These are phyloP conservation scores for Chromobotia macracanthus DNA, from an alignment of 2,797 vertebrate genomes.

Conservation along the genomic window DNA sequence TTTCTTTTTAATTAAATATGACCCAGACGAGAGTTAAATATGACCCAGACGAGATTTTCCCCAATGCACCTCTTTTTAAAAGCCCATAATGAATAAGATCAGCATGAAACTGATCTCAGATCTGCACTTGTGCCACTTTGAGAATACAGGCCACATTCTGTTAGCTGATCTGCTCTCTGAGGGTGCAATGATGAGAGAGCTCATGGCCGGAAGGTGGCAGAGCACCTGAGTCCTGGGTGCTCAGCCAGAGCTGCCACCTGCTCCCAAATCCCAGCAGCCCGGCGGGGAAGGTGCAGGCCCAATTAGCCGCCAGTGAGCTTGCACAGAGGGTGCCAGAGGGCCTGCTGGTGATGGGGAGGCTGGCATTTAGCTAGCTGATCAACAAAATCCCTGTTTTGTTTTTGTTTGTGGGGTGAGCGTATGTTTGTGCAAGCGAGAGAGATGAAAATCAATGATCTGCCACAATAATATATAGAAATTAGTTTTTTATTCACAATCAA, in stretches of 20 bases:
- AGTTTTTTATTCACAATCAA: slow-evolving; percentile 29
- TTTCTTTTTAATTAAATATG: too few species aligned
- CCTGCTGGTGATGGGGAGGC: slow-evolving; percentile 33
- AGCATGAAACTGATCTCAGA: slow-evolving; percentile 1
- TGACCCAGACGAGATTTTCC: too few species aligned
- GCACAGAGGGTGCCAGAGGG: slow-evolving; percentile 18
- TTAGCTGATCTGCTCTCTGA: slow-evolving; percentile 33
- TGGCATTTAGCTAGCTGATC: slow-evolving; percentile 46
- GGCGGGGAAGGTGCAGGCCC: slow-evolving; percentile 35
- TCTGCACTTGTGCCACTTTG: not conserved
- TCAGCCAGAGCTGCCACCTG: slow-evolving; percentile 40
- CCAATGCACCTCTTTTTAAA: not conserved
- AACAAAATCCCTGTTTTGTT: slow-evolving; percentile 33
- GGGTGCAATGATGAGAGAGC: slow-evolving; percentile 11
- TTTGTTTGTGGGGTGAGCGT: not conserved
- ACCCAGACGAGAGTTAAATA: too few species aligned
- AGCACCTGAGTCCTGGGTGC: slow-evolving; percentile 39
- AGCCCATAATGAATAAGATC: not conserved
- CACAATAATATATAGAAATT: slow-evolving; percentile 28
- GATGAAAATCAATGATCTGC: slow-evolving; percentile 10
- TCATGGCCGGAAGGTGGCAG: not conserved
- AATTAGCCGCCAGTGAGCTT: slow-evolving; percentile 36
- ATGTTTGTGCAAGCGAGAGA: not conserved
- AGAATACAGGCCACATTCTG: slow-evolving; percentile 13
- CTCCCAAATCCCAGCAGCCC: slow-evolving; percentile 41